Percentiles rank a stretch among this genome's conserved stretches.
Evolutionary conservation across 2,888 invertebrate species (phyloP).

Genomic region (Macrostomum cliftonense): DNA sequence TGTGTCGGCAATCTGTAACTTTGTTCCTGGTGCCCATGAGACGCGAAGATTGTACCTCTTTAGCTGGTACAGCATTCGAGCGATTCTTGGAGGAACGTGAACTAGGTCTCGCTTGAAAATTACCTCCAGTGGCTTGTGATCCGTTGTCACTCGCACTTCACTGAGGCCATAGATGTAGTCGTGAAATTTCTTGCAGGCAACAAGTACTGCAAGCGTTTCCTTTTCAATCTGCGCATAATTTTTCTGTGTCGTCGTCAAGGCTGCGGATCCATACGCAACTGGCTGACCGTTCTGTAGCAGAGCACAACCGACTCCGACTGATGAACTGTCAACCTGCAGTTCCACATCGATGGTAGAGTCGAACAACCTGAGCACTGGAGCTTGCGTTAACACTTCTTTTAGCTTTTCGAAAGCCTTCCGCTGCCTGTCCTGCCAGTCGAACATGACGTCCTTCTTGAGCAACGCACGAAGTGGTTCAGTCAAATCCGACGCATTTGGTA

Average conservation of each 20-base stretch:
- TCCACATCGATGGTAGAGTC: constrained; percentile 1
- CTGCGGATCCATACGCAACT: constrained; percentile 14
- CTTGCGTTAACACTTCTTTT: constrained; percentile 10
- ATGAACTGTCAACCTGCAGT: constrained; percentile 12
- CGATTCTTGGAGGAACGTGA: constrained; percentile 10
- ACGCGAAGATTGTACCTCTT: constrained; percentile 12
- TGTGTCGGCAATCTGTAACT: constrained; percentile 13
- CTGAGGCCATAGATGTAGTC: constrained; percentile 12
- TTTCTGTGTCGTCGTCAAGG: constrained; percentile 12
- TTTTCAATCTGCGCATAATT: constrained; percentile 15
- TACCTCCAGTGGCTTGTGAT: constrained; percentile 11
- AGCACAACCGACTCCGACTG: constrained; percentile 12
- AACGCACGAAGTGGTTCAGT: constrained; percentile 13
- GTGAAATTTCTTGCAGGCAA: constrained; percentile 12
- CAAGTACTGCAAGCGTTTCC: constrained; percentile 12
- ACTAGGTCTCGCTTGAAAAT: constrained; percentile 11
- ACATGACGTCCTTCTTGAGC: constrained; percentile 9
- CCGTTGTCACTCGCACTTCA: constrained; percentile 13
- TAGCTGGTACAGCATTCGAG: constrained; percentile 10
- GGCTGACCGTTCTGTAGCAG: constrained; percentile 13
- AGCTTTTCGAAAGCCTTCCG: constrained; percentile 6
- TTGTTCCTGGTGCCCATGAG: constrained; percentile 8
- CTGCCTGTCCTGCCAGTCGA: constrained; percentile 7
- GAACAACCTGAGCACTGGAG: constrained; percentile 13
- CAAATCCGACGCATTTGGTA: constrained; percentile 13